Conservation (phyloP, 2,888 invertebrate genomes). For the Drosophila anomelani region DNA sequence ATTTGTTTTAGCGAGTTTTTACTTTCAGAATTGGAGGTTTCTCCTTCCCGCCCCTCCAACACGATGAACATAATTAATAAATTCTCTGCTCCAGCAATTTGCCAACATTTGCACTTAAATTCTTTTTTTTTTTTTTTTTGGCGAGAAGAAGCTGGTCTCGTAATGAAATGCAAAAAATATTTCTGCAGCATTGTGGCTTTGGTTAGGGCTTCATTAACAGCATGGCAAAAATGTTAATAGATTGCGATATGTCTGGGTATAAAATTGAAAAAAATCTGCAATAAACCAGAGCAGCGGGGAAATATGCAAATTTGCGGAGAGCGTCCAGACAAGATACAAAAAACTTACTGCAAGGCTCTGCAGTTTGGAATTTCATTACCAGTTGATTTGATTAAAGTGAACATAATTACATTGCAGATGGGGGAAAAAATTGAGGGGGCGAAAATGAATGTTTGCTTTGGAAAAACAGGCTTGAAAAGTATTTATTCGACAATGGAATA, state of each 20-base stretch:
- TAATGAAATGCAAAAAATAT: constrained; percentile 59
- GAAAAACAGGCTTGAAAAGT: not conserved
- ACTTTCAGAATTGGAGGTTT: not conserved
- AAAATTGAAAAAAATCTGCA: constrained; percentile 11
- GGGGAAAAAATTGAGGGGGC: constrained; percentile 25
- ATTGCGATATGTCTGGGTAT: constrained; percentile 55
- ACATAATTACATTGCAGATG: constrained; percentile 76
- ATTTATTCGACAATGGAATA: not conserved
- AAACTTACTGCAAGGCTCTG: constrained; percentile 55
- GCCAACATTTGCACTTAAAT: constrained; percentile 61
- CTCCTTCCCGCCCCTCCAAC: constrained; percentile 15
- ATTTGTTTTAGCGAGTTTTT: constrained; percentile 31
- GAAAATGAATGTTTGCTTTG: constrained; percentile 50
- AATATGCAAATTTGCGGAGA: constrained; percentile 64
- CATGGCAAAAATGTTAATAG: constrained; percentile 70
- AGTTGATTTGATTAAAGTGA: constrained; percentile 70
- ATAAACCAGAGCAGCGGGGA: constrained; percentile 49
- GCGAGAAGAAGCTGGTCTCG: constrained; percentile 2
- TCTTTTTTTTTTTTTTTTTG: constrained; percentile 31
- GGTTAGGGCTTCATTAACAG: constrained; percentile 60
- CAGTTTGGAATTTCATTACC: constrained; percentile 64
- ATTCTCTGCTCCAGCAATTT: constrained; percentile 59
- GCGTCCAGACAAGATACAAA: constrained; percentile 39
- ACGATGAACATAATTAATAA: constrained; percentile 64
- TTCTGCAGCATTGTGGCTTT: constrained; percentile 30